Base-by-base conservation (phyloP, 2,797 vertebrate species). In the Geotrypetes seraphini region DNA sequence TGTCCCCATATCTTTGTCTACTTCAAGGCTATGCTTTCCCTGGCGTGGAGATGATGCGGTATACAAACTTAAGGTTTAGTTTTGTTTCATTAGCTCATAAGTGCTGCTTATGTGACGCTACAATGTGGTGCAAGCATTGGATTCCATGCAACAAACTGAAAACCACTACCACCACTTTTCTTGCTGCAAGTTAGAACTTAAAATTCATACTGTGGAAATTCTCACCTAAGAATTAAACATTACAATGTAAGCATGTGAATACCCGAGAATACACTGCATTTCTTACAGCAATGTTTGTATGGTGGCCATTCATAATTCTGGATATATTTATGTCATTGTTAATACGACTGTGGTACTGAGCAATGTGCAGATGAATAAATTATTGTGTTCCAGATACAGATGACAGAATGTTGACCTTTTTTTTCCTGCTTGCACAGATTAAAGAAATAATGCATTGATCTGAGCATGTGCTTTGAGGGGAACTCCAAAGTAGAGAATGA, bases 331-430 rank as follows among this genome's bases (percentile, higher is more conserved):
- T 58, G 59, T 72, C 47, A 45, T 56, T 63, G 58, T 49, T 72
- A 59, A 65, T 39, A 50, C 43, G 60, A 46, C 30, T 37, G 54
- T 69, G 66, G 36, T 71, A 71, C 61, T 75, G 67, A 73, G 64
- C 64, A 50, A 63, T 53, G 64, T 57, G 60, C 0, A 8, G 57
- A 53, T 48, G 57, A 71, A 73, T 78, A 73, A 78, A 72, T 68
- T 60, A 69, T 71, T 49, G 65, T 57, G 45, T 66, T 56, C 19
- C 39, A 50, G 25, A 31, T 1, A 39, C 44, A 33, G 46, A 38
- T 8, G 7, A 5, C 25, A 26, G 13, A n/a, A n/a, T n/a, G n/a
- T n/a, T n/a, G n/a, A n/a, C n/a, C n/a, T n/a, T n/a, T n/a, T n/a
- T n/a, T n/a, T n/a, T n/a, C n/a, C n/a, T n/a, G n/a, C n/a, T n/a